Conservation (phyloP, 2,888 invertebrate species). For the Marasmarcha lunaedactyla region DNA sequence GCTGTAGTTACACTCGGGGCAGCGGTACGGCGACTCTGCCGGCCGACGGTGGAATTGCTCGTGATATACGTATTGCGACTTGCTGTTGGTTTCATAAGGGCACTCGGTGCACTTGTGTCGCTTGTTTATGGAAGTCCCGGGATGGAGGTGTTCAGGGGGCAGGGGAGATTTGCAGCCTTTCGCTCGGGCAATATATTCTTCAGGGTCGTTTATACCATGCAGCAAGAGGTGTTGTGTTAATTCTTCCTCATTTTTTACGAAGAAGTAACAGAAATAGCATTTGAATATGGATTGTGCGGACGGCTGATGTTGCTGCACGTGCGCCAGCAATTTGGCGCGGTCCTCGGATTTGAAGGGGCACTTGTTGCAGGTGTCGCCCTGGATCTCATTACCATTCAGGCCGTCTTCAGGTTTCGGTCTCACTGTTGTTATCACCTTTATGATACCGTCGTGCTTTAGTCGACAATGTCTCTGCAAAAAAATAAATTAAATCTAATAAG, state of each 20-base stretch:
- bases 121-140: conserved; percentile 48
- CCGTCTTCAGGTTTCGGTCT: conserved; percentile 53
- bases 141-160: conserved; percentile 19
- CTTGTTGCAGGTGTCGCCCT: conserved; percentile 67
- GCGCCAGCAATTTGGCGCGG: conserved; percentile 70
- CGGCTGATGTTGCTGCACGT: conserved; percentile 78
- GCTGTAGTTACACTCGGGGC: conserved; percentile 84
- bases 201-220: conserved; percentile 73
- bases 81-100: conserved; percentile 87
- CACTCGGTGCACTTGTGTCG: conserved; percentile 84
- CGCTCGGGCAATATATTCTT: conserved; percentile 64
- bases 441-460: conserved; percentile 81
- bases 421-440: conserved; percentile 73
- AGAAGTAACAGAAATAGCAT: conserved; percentile 85
- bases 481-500: conserved; percentile 4
- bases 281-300: conserved; percentile 78
- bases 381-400: conserved; percentile 17
- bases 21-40: conserved; percentile 81
- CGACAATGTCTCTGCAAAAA: conserved; percentile 79
- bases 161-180: conserved; percentile 45
- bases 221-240: conserved; percentile 76
- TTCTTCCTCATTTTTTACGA: conserved; percentile 77
- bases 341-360: conserved; percentile 79
- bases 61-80: conserved; percentile 88
- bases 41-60: conserved; percentile 84